These are phyloP conservation scores for Nemapogon koenigi DNA, from an alignment of 2,888 invertebrate genomes.

Conservation along the genomic window DNA sequence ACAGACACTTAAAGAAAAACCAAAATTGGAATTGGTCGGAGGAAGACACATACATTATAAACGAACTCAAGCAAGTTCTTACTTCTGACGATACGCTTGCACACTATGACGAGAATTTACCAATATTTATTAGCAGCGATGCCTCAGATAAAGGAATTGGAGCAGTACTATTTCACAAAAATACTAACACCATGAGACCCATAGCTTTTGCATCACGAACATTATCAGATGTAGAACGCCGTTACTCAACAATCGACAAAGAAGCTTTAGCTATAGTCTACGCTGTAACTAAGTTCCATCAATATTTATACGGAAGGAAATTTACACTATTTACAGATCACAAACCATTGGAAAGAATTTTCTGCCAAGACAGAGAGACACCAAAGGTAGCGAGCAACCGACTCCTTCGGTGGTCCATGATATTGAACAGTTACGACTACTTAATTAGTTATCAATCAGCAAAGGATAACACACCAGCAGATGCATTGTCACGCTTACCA, in stretches of 20 bases:
- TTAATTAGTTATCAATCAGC: slow-evolving; percentile 8
- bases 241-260: too few species aligned
- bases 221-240: too few species aligned
- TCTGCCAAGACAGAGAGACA: too few species aligned
- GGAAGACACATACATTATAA: slow-evolving; percentile 1
- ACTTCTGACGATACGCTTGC: neutral
- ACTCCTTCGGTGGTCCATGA: slow-evolving; percentile 6
- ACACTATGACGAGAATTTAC: neutral
- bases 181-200: too few species aligned
- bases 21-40: slow-evolving; percentile 2
- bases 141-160: neutral
- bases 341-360: too few species aligned
- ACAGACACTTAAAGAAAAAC: slow-evolving; percentile 4
- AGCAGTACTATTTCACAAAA: too few species aligned
- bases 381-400: slow-evolving; percentile 6
- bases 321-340: slow-evolving; percentile 5
- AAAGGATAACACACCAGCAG: slow-evolving; percentile 3
- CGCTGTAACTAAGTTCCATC: too few species aligned
- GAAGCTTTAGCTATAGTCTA: neutral
- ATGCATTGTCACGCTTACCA: slow-evolving; percentile 3
- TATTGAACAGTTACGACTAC: slow-evolving; percentile 7
- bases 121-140: neutral
- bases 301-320: too few species aligned
- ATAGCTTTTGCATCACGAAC: too few species aligned
- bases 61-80: slow-evolving; percentile 4